Evolutionary conservation across 1,140 invertebrate species (phyloP), one percentile per base, ranked within the genome.

Genomic region (Amphibalanus amphitrite): DNA sequence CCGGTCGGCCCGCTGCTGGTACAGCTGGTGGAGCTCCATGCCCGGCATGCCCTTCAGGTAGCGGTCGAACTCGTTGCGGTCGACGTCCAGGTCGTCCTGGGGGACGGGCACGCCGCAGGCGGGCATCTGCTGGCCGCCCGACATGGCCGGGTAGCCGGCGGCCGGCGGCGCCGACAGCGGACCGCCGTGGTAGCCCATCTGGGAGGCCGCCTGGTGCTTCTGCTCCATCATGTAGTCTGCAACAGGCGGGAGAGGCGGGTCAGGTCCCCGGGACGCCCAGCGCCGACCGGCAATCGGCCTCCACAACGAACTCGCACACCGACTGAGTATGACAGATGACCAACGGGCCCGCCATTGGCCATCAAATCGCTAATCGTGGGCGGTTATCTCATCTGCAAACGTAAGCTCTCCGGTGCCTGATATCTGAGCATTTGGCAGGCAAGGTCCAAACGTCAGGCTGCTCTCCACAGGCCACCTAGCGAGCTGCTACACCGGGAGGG

Each of bases 41-140:
- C 69, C 73, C 73, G 29, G 69, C 74, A 70, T 75, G 73, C 75
- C 75, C 67, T 75, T 77, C 67, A 77, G 71, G 69, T 77, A 77
- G 13, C 75, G 73, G 71, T 76, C 76, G 69, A 77, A 77, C 70
- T 77, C 76, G 23, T 73, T 74, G n/a, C 76, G 73, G 30, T 77
- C 76, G 10, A 77, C 74, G 71, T 77, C 76, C 13, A 59, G 47
- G 47, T 6, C 17, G 6, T 6, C 17, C 47, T 59, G 47, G 6
- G 17, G 6, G 13, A 59, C 47, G 47, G 47, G 47, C 6, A 59
- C 6, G 6, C 13, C 13, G 47, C 47, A 59, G 13, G 33, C 33
- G 15, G 47, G 47, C 47, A 59, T 23, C 13, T 1, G 10, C 47
- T 59, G 47, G 17, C 47, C 38, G 38, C 6, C 10, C 17, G 47